Percentiles rank a stretch among this genome's conserved stretches.
Evolutionary conservation across 2,113 vertebrate genomes (phyloP).

Genomic region (Sakesphorus luctuosus): DNA sequence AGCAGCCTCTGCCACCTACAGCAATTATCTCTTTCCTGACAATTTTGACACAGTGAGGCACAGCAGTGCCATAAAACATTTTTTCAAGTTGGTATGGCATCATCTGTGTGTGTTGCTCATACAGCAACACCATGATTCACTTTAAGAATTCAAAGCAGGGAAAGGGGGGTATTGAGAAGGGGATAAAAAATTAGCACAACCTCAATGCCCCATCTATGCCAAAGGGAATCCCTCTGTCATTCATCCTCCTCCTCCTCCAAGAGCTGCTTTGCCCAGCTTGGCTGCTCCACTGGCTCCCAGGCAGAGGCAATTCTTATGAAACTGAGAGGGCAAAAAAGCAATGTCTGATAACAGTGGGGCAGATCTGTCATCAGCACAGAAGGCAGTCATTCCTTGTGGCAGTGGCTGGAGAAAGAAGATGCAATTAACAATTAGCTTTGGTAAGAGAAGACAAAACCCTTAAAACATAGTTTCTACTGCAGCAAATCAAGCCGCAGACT

Average conservation of each 20-base stretch:
- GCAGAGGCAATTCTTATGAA: slow-evolving; percentile 3
- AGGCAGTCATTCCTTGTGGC: slow-evolving; percentile 18
- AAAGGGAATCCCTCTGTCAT: neutral
- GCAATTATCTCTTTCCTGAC: neutral
- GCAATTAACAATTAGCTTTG: slow-evolving; percentile 64
- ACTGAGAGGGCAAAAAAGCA: slow-evolving; percentile 26
- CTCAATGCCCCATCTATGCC: neutral
- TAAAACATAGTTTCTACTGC: neutral
- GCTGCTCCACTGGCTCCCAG: neutral
- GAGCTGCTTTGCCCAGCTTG: neutral
- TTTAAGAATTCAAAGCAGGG: neutral
- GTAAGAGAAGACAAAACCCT: slow-evolving; percentile 38
- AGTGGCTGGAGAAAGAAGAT: slow-evolving; percentile 22
- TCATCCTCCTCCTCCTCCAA: neutral
- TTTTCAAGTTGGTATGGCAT: neutral
- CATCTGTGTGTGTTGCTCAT: neutral
- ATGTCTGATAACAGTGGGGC: neutral
- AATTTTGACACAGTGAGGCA: neutral
- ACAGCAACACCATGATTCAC: neutral
- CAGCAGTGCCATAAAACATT: neutral
- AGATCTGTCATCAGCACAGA: slow-evolving; percentile 55
- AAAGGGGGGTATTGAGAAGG: neutral
- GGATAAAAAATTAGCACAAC: neutral
- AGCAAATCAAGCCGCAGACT: slow-evolving; percentile 36
- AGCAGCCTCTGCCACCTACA: neutral